Evolutionary conservation across 2,797 vertebrate species (phyloP).

Genomic region (Iguana delicatissima): DNA sequence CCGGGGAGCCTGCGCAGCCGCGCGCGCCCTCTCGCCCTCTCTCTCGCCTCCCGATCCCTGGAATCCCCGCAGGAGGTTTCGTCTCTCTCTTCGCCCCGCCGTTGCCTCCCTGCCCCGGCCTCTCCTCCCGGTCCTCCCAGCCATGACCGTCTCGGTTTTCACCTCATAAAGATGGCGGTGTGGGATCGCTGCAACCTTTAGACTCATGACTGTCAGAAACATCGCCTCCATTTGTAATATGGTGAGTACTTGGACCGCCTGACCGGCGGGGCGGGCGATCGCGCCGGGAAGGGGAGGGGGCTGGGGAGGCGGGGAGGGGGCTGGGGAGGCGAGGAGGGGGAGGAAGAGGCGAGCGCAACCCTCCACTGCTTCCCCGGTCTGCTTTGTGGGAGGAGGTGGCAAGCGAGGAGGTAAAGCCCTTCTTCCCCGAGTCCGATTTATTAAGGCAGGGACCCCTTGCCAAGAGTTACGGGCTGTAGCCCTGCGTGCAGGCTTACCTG

Average conservation of each 20-base stretch:
- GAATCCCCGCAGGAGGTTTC: constrained; percentile 29
- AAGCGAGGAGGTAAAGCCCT: too few relatives aligned
- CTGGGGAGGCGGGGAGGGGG: neutral
- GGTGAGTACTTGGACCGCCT: constrained; percentile 85
- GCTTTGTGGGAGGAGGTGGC: too few relatives aligned
- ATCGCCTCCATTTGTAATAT: constrained; percentile 99
- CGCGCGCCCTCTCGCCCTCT: neutral
- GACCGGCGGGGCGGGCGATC: neutral
- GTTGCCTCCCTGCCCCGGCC: constrained; percentile 58
- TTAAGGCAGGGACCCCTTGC: too few relatives aligned
- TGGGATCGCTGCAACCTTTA: constrained; percentile 88
- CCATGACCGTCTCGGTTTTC: constrained; percentile 85
- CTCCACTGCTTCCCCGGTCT: too few relatives aligned
- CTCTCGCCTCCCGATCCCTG: constrained; percentile 26
- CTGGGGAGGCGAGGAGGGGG: too few relatives aligned
- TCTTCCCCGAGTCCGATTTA: too few relatives aligned
- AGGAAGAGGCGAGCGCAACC: too few relatives aligned
- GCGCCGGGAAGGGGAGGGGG: neutral
- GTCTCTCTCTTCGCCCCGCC: constrained; percentile 59
- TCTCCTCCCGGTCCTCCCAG: constrained; percentile 73
- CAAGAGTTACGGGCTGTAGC: too few relatives aligned
- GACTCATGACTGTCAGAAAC: constrained; percentile 99
- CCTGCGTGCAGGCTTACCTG: too few relatives aligned
- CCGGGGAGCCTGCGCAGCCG: neutral
- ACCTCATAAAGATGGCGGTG: constrained; percentile 93